These are phyloP conservation scores for Acholoe squamosa DNA, from an alignment of 2,888 invertebrate genomes.

Conservation along the genomic window DNA sequence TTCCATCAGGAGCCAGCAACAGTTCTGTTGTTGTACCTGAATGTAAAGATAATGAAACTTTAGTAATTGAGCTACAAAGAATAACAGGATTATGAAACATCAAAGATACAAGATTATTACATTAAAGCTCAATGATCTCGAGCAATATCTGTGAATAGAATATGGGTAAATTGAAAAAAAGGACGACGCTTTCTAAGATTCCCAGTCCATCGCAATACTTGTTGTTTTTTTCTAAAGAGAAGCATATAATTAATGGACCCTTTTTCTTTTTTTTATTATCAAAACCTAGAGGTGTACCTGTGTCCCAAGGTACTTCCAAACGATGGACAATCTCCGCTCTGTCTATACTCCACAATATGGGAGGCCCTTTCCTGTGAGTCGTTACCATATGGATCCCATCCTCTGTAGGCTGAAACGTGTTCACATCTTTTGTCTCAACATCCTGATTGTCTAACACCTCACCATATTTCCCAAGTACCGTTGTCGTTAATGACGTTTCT, in stretches of 20 bases:
- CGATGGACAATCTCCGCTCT: constrained; percentile 3
- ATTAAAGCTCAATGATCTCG: no score
- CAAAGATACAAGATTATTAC: no score
- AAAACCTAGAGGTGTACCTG: no score
- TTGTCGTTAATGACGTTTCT: neutral
- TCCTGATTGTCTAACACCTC: neutral
- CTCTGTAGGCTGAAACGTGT: neutral
- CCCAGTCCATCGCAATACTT: no score
- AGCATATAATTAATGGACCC: no score
- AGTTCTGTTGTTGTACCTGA: constrained; percentile 32
- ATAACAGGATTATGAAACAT: no score
- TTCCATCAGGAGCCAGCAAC: neutral
- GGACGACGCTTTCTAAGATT: no score
- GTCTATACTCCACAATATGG: constrained; percentile 13
- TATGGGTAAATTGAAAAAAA: no score
- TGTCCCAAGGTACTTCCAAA: constrained; percentile 51
- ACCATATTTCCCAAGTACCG: neutral
- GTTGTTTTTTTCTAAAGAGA: no score
- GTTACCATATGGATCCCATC: neutral
- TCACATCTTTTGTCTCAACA: neutral
- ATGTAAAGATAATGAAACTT: neutral
- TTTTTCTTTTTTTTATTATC: no score
- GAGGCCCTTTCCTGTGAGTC: neutral
- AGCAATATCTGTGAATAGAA: no score
- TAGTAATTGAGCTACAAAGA: no score